Evolutionary conservation across 30 jellyfish, hydroid and myxozoan species (phyloP).

Genomic region (Hydractinia echinata): DNA sequence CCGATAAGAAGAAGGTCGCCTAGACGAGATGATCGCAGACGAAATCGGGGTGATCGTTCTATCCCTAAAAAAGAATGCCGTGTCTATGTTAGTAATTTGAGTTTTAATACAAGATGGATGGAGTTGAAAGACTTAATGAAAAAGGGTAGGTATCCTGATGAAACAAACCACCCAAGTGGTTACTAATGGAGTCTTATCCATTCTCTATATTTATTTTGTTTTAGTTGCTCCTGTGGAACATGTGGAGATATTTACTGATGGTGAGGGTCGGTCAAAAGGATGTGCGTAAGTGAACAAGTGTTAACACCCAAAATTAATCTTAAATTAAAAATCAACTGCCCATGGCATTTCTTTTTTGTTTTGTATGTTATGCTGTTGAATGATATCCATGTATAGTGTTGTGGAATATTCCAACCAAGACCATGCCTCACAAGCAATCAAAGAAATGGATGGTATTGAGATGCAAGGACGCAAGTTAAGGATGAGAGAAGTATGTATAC

Average conservation of each 20-base stretch:
- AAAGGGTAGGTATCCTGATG: slow-evolving; percentile 53
- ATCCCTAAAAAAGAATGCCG: slow-evolving; percentile 74
- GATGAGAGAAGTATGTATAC: slow-evolving; percentile 63
- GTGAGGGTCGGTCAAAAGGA: slow-evolving; percentile 86
- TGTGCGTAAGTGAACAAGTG: slow-evolving; percentile 43
- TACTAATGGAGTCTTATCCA: not conserved
- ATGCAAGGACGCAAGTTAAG: slow-evolving; percentile 69
- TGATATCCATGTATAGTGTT: slow-evolving; percentile 39
- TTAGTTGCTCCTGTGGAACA: slow-evolving; percentile 85
- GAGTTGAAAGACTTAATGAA: slow-evolving; percentile 93
- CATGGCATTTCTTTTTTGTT: not conserved
- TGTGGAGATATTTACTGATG: slow-evolving; percentile 81
- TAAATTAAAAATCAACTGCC: too few species aligned
- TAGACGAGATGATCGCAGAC: slow-evolving; percentile 37
- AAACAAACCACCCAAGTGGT: not conserved
- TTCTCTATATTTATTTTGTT: slow-evolving; percentile 18
- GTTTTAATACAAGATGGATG: slow-evolving; percentile 84
- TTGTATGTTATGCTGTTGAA: not conserved
- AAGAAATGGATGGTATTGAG: slow-evolving; percentile 72
- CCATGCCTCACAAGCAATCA: slow-evolving; percentile 82
- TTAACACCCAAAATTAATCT: not conserved
- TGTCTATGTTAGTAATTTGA: slow-evolving; percentile 83
- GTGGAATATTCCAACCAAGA: slow-evolving; percentile 80
- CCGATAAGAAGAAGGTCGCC: slow-evolving; percentile 40
- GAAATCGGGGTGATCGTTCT: slow-evolving; percentile 34